Conservation (phyloP, 30 jellyfish, hydroid and myxozoan genomes). For the Aurelia sp. region DNA sequence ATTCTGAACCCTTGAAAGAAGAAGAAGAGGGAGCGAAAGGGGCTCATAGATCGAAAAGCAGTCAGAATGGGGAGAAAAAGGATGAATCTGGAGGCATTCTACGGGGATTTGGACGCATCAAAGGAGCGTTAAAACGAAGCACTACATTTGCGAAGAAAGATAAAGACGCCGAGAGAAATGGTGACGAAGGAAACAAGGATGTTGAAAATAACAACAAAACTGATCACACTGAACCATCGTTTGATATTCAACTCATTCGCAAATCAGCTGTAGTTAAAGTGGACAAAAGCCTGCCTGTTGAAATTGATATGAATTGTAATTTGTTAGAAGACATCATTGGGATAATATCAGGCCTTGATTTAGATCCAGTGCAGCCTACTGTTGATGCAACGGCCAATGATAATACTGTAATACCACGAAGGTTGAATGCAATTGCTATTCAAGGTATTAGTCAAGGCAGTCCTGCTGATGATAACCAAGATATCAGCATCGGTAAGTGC, state of each 20-base stretch:
- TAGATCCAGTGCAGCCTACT: slow-evolving; percentile 76
- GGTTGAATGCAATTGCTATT: slow-evolving; percentile 70
- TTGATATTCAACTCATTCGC: slow-evolving; percentile 35
- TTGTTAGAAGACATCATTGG: slow-evolving; percentile 84
- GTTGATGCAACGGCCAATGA: slow-evolving; percentile 16
- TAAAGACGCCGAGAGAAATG: slow-evolving; percentile 25
- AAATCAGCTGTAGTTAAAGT: slow-evolving; percentile 60
- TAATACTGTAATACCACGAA: slow-evolving; percentile 38
- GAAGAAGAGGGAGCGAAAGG: slow-evolving; percentile 30
- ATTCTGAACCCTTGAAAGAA: slow-evolving; percentile 24
- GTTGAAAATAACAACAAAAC: slow-evolving; percentile 22
- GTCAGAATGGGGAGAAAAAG: slow-evolving; percentile 30
- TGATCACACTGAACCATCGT: slow-evolving; percentile 11
- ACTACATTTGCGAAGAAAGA: slow-evolving; percentile 74
- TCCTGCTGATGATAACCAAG: slow-evolving; percentile 58
- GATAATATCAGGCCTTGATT: slow-evolving; percentile 87
- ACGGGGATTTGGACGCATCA: slow-evolving; percentile 72
- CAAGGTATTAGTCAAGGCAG: slow-evolving; percentile 77
- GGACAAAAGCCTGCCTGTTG: slow-evolving; percentile 37
- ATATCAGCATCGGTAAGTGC: slow-evolving; percentile 70
- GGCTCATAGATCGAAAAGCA: not conserved
- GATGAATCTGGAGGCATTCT: slow-evolving; percentile 50
- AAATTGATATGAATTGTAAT: slow-evolving; percentile 15
- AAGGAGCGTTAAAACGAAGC: slow-evolving; percentile 65
- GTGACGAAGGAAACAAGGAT: slow-evolving; percentile 7